Evolutionary conservation across 1,140 invertebrate genomes (phyloP).

Genomic region (Xylocopa sonorina): DNA sequence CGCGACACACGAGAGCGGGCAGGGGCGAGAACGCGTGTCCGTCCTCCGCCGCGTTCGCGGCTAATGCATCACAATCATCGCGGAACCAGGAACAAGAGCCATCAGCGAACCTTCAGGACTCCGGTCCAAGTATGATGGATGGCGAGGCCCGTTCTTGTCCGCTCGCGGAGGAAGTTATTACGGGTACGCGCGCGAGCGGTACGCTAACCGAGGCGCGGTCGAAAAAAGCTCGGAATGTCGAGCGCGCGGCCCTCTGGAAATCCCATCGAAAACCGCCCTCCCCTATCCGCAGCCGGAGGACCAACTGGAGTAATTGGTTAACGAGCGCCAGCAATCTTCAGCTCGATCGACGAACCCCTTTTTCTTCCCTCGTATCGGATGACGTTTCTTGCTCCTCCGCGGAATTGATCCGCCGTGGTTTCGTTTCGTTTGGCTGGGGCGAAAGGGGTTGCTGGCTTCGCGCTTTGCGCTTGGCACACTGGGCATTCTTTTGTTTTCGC

Average conservation of each 20-base stretch:
- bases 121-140: conserved; percentile 68
- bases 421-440: neutral
- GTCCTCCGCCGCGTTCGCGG: neutral
- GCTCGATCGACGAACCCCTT: conserved; percentile 24
- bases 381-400: conserved; percentile 20
- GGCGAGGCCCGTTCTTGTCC: conserved; percentile 65
- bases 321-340: conserved; percentile 50
- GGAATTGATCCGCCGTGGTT: conserved; percentile 10
- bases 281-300: no score
- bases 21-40: neutral
- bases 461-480: neutral
- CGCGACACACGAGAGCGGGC: neutral
- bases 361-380: conserved; percentile 26
- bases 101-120: conserved; percentile 62
- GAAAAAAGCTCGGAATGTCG: conserved; percentile 58
- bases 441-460: neutral
- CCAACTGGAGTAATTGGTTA: conserved; percentile 62
- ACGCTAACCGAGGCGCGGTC: conserved; percentile 28
- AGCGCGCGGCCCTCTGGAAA: conserved; percentile 47
- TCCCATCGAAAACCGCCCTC: conserved; percentile 39
- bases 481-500: no score
- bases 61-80: conserved; percentile 28
- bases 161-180: conserved; percentile 73
- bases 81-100: conserved; percentile 30
- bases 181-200: conserved; percentile 58